Percentiles rank a stretch among this genome's conserved stretches.
Evolutionary conservation across 1,140 invertebrate genomes (phyloP).

Genomic region (Euwallacea similis): DNA sequence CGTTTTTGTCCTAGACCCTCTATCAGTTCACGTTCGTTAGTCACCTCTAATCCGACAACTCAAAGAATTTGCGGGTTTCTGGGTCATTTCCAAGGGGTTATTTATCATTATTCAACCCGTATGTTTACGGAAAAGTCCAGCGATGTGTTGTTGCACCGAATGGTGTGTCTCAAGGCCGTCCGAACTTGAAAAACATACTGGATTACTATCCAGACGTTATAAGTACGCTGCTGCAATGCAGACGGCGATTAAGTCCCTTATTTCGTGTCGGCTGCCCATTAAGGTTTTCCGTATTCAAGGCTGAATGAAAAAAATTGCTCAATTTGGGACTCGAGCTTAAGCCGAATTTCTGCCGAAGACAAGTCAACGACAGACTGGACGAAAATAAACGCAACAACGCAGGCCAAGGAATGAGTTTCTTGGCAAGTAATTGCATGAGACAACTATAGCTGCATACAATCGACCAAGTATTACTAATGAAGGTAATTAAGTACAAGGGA

Average conservation of each 20-base stretch:
- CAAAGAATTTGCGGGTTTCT: background rate
- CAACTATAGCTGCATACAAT: background rate
- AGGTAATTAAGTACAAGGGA: background rate
- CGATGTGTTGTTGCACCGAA: too few relatives aligned
- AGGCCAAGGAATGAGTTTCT: background rate
- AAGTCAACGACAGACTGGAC: background rate
- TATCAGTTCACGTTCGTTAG: too few relatives aligned
- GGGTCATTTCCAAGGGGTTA: background rate
- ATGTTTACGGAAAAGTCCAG: background rate
- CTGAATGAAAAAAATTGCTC: constrained; percentile 2
- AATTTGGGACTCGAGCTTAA: background rate
- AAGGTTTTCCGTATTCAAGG: background rate
- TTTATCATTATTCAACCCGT: background rate
- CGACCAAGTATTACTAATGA: background rate
- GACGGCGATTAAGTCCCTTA: background rate
- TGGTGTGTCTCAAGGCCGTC: too few relatives aligned
- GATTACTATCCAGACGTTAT: too few relatives aligned
- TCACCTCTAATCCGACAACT: too few relatives aligned
- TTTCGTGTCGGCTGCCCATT: background rate
- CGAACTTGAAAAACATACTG: too few relatives aligned
- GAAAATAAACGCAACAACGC: background rate
- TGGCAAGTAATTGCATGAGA: background rate
- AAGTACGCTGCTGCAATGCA: background rate
- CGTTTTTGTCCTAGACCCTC: too few relatives aligned
- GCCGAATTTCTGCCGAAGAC: background rate